phyloP scores from a whole-genome alignment of 2,113 vertebrate genomes.

The Phrynosoma platyrhinos region DNA sequence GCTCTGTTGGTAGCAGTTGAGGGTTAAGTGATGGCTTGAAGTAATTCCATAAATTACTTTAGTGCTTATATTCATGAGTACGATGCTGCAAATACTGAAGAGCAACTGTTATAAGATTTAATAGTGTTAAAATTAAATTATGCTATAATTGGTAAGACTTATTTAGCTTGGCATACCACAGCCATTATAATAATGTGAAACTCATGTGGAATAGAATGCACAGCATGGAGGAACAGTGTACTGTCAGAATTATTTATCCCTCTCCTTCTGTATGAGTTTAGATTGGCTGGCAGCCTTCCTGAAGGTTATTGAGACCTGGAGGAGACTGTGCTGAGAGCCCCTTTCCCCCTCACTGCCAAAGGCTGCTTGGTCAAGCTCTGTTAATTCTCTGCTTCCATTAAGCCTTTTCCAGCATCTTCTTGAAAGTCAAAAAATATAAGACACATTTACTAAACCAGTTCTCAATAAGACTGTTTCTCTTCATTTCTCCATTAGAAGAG shows the following conservation, averaged over 20 bases:
- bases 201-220: neutral
- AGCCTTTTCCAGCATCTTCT: neutral
- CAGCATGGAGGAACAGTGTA: neutral
- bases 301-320: neutral
- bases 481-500: neutral
- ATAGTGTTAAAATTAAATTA: slow-evolving; percentile 3
- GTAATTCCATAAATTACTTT: neutral
- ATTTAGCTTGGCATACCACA: neutral
- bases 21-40: neutral
- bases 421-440: neutral
- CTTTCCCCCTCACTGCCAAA: neutral
- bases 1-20: neutral
- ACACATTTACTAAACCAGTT: neutral
- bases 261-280: neutral
- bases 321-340: neutral
- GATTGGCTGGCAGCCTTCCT: slow-evolving; percentile 26
- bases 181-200: neutral
- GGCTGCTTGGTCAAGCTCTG: neutral
- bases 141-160: neutral
- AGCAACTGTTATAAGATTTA: neutral
- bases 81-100: neutral
- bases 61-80: neutral
- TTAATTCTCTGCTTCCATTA: neutral
- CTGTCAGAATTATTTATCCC: neutral
- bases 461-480: neutral